These are phyloP conservation scores for Poeciliopsis infans DNA, from an alignment of 2,797 vertebrate species.

Conservation along the genomic window DNA sequence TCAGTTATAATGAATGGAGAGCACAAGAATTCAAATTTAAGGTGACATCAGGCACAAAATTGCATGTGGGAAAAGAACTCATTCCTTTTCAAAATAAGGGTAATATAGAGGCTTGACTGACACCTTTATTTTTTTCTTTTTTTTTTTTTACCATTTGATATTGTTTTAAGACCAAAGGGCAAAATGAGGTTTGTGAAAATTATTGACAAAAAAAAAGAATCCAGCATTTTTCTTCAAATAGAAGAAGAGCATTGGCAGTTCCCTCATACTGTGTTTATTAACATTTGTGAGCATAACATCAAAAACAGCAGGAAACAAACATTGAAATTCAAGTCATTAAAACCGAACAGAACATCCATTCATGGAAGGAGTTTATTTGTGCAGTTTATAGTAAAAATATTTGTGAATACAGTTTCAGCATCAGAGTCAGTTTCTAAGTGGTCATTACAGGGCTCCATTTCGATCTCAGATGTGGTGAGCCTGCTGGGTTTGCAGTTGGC, in stretches of 20 bases:
- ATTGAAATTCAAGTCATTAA: conserved; percentile 15
- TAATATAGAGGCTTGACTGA: neutral
- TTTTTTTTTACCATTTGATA: neutral
- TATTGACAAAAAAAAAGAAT: neutral
- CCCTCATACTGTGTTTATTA: neutral
- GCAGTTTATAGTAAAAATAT: conserved; percentile 18
- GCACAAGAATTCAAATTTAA: neutral
- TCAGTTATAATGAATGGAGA: neutral
- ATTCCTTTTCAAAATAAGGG: neutral
- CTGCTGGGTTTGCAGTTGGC: conserved; percentile 55
- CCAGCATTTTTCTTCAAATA: neutral
- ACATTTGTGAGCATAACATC: conserved; percentile 1
- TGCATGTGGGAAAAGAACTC: neutral
- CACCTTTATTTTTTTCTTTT: neutral
- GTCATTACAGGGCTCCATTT: conserved; percentile 57
- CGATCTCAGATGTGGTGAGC: conserved; percentile 43
- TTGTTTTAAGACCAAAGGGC: neutral
- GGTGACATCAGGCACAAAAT: neutral
- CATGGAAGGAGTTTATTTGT: conserved; percentile 1
- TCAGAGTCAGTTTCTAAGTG: conserved; percentile 49
- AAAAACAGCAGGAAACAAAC: conserved; percentile 7
- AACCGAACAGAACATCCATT: conserved; percentile 5
- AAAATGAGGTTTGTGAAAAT: neutral
- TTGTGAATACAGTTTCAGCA: conserved; percentile 17
- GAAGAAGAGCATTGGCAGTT: neutral